phyloP scores from a whole-genome alignment of 30 jellyfish, hydroid and myxozoan genomes.

The Turritopsis dohrnii region DNA sequence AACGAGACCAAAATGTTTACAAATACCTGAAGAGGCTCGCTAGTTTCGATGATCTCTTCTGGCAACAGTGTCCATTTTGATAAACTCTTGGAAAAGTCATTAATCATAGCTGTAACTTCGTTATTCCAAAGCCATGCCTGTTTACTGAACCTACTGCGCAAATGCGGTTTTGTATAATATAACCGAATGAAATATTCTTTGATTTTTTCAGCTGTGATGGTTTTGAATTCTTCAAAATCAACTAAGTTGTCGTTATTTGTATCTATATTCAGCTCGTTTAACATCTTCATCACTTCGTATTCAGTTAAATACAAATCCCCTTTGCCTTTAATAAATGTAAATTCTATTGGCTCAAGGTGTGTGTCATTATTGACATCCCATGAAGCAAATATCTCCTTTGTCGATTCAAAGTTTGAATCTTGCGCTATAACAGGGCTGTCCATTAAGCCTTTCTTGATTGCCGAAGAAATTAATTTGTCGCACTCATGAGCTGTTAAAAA shows the following conservation, averaged over 20 bases:
- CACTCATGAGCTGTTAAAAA: slow-evolving; percentile 72
- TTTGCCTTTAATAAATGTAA: slow-evolving; percentile 58
- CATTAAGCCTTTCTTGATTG: slow-evolving; percentile 40
- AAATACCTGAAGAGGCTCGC: slow-evolving; percentile 90
- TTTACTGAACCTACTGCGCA: slow-evolving; percentile 68
- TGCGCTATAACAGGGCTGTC: slow-evolving; percentile 55
- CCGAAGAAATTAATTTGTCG: slow-evolving; percentile 56
- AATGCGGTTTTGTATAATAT: slow-evolving; percentile 36
- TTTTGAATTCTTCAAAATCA: not conserved
- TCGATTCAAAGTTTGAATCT: slow-evolving; percentile 21
- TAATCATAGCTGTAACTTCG: slow-evolving; percentile 48
- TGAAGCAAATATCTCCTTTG: slow-evolving; percentile 38
- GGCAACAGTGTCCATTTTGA: slow-evolving; percentile 63
- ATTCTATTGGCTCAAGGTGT: slow-evolving; percentile 49
- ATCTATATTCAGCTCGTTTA: slow-evolving; percentile 9
- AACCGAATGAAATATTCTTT: slow-evolving; percentile 31
- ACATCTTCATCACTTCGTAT: slow-evolving; percentile 43
- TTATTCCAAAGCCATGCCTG: slow-evolving; percentile 84
- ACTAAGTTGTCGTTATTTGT: slow-evolving; percentile 13
- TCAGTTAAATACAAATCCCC: slow-evolving; percentile 61
- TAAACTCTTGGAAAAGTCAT: slow-evolving; percentile 46
- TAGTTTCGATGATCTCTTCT: slow-evolving; percentile 57
- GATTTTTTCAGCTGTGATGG: slow-evolving; percentile 18
- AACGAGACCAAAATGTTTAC: no score
- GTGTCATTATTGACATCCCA: slow-evolving; percentile 67